Percentiles rank a stretch among this genome's conserved stretches.
These are phyloP conservation scores for Scaptomyza polygonia DNA, from an alignment of 2,888 invertebrate genomes.

Conservation along the genomic window DNA sequence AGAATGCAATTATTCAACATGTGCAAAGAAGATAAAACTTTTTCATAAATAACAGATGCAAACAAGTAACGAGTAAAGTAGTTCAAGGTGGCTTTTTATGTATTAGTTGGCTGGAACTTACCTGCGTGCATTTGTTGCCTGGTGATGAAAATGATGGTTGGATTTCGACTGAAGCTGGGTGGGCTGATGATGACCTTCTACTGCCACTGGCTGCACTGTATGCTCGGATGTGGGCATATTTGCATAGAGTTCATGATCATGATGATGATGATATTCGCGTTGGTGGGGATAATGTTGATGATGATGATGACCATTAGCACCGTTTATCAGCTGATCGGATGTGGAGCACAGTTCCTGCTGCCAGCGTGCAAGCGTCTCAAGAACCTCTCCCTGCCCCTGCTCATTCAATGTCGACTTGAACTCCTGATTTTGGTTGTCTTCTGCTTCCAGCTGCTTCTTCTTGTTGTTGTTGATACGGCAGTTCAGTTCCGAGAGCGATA, in stretches of 20 bases:
- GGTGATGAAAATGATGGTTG: conserved; percentile 52
- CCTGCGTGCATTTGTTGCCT: conserved; percentile 79
- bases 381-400: conserved; percentile 41
- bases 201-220: conserved; percentile 24
- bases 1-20: too few relatives aligned
- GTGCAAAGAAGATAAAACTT: too few relatives aligned
- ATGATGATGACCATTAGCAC: conserved; percentile 55
- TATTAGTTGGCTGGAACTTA: conserved; percentile 62
- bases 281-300: conserved; percentile 23
- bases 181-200: conserved; percentile 44
- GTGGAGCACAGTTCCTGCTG: conserved; percentile 54
- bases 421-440: background rate
- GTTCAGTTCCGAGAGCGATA: conserved; percentile 29
- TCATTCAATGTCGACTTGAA: conserved; percentile 22
- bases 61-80: conserved; percentile 3
- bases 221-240: conserved; percentile 37
- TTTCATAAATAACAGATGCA: too few relatives aligned
- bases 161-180: conserved; percentile 26
- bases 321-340: conserved; percentile 40
- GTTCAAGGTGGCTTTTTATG: background rate
- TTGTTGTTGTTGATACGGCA: conserved; percentile 16
- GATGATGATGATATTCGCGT: conserved; percentile 18
- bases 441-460: conserved; percentile 2
- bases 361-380: conserved; percentile 59
- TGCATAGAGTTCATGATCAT: conserved; percentile 28